Conservation (phyloP, 37 sponge, comb jelly and placozoan genomes). For the Chondrilla cf. caribensis region DNA sequence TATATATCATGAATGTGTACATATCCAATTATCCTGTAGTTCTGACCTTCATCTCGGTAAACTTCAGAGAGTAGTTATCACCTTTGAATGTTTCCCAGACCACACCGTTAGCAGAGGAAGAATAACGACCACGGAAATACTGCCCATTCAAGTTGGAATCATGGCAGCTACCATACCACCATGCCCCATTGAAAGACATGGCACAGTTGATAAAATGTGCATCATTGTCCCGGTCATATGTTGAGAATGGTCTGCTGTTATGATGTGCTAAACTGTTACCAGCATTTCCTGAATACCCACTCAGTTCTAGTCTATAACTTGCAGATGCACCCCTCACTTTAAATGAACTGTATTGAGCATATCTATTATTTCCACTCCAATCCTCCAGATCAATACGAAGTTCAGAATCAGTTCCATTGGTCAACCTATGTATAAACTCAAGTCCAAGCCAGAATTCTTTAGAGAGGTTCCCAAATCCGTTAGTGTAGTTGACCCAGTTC, state of each 20-base stretch:
- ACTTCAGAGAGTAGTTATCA: not conserved
- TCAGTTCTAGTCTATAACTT: not conserved
- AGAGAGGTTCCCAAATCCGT: not conserved
- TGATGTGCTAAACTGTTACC: too few relatives aligned
- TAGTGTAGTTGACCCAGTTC: not conserved
- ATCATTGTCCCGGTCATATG: conserved; percentile 9
- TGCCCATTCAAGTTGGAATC: not conserved
- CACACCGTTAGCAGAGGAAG: conserved; percentile 4
- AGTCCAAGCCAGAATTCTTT: not conserved
- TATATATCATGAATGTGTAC: too few relatives aligned
- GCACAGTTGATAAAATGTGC: not conserved
- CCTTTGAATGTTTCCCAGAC: not conserved
- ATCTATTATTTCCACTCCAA: not conserved
- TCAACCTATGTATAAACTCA: not conserved
- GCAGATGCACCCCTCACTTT: not conserved
- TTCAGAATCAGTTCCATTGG: not conserved
- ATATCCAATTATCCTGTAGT: not conserved
- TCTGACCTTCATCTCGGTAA: conserved; percentile 17
- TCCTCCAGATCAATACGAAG: not conserved
- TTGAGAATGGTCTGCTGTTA: not conserved
- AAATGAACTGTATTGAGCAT: not conserved
- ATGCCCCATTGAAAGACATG: not conserved
- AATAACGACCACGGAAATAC: not conserved
- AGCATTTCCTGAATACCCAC: not conserved
- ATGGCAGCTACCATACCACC: not conserved